Base-by-base conservation (phyloP, 2,888 invertebrate species). In the Arctia plantaginis region DNA sequence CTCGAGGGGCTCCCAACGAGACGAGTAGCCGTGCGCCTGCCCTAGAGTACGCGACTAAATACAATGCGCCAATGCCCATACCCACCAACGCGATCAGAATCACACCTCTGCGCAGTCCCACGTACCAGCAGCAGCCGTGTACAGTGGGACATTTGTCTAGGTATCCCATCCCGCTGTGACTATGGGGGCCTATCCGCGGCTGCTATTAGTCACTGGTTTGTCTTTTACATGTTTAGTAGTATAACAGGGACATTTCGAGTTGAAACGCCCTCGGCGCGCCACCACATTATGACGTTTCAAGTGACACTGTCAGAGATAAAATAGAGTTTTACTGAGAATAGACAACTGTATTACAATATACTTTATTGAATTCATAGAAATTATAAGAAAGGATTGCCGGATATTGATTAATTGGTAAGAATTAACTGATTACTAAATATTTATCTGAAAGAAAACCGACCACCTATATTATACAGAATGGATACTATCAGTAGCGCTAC, bases 81-180 rank as follows among this genome's bases (percentile, higher is more conserved):
- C 90, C 90, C 35, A 81, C 15, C 66, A 82, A 70, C 65, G 85
- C 87, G 33, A 81, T 81, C 65, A 75, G 44, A 69, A 77, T 6
- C 51, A 74, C 77, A 15, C 78, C 86, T 55, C 66, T 23, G 20
- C 88, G 88, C 82, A 86, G 84, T 79, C 82, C 83, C 69, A 81
- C 79, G 82, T 85, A 77, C 74, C 62, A 65, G 69, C 71, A 82
- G 66, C 68, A 78, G 74, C 77, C 86, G 73, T 86, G 73, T 79
- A 88, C 67, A 71, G 75, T 77, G 55, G 91, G 91, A 33, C 89
- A 89, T 59, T 73, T 70, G 55, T 90, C 90, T 71, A 90, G 77
- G 69, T 83, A 86, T 1, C 87, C 89, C 90, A 91, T 90, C 13
- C 62, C 33, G 59, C 64, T 30, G 35, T n/a, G 39, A n/a, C 62